These are phyloP conservation scores for Gastrophysa polygoni DNA, from an alignment of 2,888 invertebrate species.

Conservation along the genomic window DNA sequence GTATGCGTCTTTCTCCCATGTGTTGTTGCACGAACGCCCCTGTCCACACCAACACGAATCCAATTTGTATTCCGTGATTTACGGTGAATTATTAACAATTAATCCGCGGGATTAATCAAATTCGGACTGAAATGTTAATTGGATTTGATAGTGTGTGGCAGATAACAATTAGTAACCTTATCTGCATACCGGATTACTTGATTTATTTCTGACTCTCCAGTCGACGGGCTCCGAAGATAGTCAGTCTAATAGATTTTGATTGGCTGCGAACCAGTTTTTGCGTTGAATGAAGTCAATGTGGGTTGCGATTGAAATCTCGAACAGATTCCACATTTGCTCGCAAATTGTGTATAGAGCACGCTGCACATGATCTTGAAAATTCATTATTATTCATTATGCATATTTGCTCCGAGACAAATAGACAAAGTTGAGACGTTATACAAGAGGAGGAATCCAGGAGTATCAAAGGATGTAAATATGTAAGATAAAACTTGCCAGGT, in stretches of 20 bases:
- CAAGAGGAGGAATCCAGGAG: no score
- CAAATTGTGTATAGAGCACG: no score
- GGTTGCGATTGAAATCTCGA: no score
- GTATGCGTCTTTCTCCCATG: background rate
- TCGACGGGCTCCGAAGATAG: background rate
- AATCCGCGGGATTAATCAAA: constrained; percentile 30
- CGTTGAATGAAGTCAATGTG: no score
- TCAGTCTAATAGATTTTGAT: background rate
- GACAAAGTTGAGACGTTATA: no score
- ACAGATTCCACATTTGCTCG: no score
- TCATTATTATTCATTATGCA: no score
- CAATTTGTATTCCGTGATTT: constrained; percentile 16
- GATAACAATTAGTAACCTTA: constrained; percentile 31
- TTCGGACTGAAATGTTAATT: constrained; percentile 29
- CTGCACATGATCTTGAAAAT: no score
- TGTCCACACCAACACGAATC: constrained; percentile 7
- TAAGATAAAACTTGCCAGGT: no score
- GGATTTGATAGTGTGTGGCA: constrained; percentile 30
- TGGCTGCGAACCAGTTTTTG: background rate
- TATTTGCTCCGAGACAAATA: no score
- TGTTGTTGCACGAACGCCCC: constrained; percentile 1
- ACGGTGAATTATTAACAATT: constrained; percentile 26
- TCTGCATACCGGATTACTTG: constrained; percentile 13
- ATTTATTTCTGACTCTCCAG: constrained; percentile 7
- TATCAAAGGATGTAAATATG: no score